Evolutionary conservation across 2,113 vertebrate species (phyloP), one percentile per base, ranked within the genome.

Genomic region (Amphiprion ocellaris): DNA sequence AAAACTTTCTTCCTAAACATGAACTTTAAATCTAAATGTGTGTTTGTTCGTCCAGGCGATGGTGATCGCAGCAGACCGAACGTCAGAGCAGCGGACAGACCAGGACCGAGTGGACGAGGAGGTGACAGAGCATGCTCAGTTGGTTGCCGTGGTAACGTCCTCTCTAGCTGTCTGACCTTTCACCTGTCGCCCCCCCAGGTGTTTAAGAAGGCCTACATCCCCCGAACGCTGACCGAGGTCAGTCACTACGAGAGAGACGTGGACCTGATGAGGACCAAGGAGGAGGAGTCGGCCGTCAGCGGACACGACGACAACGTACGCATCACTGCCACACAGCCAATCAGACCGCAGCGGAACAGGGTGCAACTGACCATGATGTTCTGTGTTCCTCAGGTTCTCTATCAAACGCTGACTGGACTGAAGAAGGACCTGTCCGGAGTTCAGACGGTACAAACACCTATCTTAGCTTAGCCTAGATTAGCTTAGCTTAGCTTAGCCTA

Each of bases 371-470:
- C 37, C 49, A 1, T n/a, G 67, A 33, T 41, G 28, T 1, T 44
- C 7, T 1, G 28, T 76, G 62, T 66, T 24, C 24, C 37, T 4
- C 91, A 99, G 98, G 94, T 99, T 91, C 92, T 99, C 5, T 99
- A 99, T 71, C 98, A 98, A 87, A 99, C 97, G 0, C 96, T 99
- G 68, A 98, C 94, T 0, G 98, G 98, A 64, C 81, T 99, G 83
- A 99, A 95, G 94, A 98, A 97, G 88, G 97, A 99, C 84, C 95
- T 99, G 52, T 97, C 97, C 0, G 98, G 97, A 44, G 96, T 97
- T 72, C 97, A 99, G 74, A 96, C 90, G 93, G 98, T 99, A 92
- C 65, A 47, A 17, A 4, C n/a, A 14, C 11, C 0, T 66, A n/a
- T 11, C n/a, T n/a, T n/a, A n/a, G n/a, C n/a, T n/a, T n/a, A n/a